Conservation (phyloP, 2,888 invertebrate genomes). For the Spilarctia lutea region DNA sequence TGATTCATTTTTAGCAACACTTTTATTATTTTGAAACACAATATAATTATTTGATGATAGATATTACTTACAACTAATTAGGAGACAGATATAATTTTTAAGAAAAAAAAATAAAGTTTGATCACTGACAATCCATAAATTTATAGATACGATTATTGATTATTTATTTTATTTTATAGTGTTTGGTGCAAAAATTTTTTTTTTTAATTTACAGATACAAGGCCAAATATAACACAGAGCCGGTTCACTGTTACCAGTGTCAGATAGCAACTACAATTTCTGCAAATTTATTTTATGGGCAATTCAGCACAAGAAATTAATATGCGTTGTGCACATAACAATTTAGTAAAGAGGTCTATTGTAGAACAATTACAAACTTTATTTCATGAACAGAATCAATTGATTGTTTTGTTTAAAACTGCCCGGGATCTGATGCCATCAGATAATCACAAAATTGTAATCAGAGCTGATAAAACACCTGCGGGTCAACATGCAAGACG, state of each 20-base stretch:
- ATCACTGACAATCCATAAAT: neutral
- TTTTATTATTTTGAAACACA: too few species aligned
- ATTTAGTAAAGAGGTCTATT: slow-evolving; percentile 43
- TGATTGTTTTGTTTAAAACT: slow-evolving; percentile 44
- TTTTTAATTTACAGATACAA: slow-evolving; percentile 40
- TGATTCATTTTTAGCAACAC: neutral
- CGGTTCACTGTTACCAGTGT: slow-evolving; percentile 39
- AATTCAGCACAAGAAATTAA: slow-evolving; percentile 39
- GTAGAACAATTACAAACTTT: slow-evolving; percentile 49
- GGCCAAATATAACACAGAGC: slow-evolving; percentile 42
- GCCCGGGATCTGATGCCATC: slow-evolving; percentile 54
- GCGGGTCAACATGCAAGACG: neutral
- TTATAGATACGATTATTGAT: too few species aligned
- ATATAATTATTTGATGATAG: too few species aligned
- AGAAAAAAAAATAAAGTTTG: neutral
- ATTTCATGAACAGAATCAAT: slow-evolving; percentile 45
- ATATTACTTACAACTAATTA: too few species aligned
- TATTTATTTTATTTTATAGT: too few species aligned
- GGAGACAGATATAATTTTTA: neutral
- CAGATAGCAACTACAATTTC: slow-evolving; percentile 37
- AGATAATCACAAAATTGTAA: slow-evolving; percentile 53
- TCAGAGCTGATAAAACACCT: neutral
- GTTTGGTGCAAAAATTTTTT: neutral
- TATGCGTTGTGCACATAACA: slow-evolving; percentile 46
- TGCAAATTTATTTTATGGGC: slow-evolving; percentile 54